Conservation (phyloP, 23 tunicate genomes). For the Ciona savignyi region DNA sequence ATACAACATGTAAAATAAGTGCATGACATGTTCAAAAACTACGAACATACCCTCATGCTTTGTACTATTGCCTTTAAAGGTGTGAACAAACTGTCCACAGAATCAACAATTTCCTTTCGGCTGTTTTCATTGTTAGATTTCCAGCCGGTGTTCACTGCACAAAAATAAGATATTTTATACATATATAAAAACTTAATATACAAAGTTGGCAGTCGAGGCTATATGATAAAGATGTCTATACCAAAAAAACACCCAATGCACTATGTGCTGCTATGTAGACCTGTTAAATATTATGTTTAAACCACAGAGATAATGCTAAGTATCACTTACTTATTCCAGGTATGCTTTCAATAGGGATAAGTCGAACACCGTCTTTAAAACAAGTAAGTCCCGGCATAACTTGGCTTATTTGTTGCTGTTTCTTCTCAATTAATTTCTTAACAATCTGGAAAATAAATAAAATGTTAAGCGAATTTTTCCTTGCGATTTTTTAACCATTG, state of each 20-base stretch:
- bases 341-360: constrained; percentile 78
- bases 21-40: background rate
- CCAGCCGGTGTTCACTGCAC: constrained; percentile 65
- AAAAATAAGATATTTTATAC: background rate
- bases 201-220: background rate
- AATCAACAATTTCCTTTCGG: constrained; percentile 42
- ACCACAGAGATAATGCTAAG: background rate
- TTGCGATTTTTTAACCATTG: too few species aligned
- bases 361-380: constrained; percentile 64
- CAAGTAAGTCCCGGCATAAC: constrained; percentile 73
- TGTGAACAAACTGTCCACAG: constrained; percentile 44
- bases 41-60: constrained; percentile 44
- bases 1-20: background rate
- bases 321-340: constrained; percentile 45
- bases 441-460: constrained; percentile 41
- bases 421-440: constrained; percentile 62
- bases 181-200: background rate
- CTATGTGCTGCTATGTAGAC: background rate
- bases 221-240: background rate
- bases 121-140: constrained; percentile 32
- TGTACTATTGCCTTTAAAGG: constrained; percentile 64
- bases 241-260: too few species aligned
- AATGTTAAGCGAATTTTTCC: too few species aligned
- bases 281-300: background rate
- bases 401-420: constrained; percentile 60